These are phyloP conservation scores for Fulica atra DNA, from an alignment of 2,113 vertebrate genomes.

Conservation along the genomic window DNA sequence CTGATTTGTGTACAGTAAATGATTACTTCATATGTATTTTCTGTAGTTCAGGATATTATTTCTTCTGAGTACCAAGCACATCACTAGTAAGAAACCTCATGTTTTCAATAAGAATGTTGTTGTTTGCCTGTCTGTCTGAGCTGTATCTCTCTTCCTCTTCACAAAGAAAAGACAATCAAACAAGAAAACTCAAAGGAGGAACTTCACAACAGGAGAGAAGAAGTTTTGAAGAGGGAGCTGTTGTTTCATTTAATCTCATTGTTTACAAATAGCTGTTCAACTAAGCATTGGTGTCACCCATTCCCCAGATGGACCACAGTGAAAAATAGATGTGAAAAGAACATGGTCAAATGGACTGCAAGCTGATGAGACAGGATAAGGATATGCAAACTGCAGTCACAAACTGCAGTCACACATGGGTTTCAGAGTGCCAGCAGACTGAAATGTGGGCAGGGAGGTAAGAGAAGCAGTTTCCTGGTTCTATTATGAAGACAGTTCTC, in stretches of 20 bases:
- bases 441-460: neutral
- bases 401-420: fast-evolving
- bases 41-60: neutral
- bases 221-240: neutral
- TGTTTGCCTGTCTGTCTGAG: neutral
- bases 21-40: neutral
- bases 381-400: fast-evolving
- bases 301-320: neutral
- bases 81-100: neutral
- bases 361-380: neutral
- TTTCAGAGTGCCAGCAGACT: neutral
- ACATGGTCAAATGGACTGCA: neutral
- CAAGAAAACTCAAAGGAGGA: neutral
- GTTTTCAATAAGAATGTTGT: neutral
- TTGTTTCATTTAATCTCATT: neutral
- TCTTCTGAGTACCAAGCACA: neutral
- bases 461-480: neutral
- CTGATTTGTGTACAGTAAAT: neutral
- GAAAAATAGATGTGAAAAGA: neutral
- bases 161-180: neutral
- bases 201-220: neutral
- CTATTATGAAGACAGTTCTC: neutral
- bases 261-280: neutral
- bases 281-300: neutral
- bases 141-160: neutral